Evolutionary conservation across 2,113 vertebrate genomes (phyloP).

Genomic region (Strix uralensis): DNA sequence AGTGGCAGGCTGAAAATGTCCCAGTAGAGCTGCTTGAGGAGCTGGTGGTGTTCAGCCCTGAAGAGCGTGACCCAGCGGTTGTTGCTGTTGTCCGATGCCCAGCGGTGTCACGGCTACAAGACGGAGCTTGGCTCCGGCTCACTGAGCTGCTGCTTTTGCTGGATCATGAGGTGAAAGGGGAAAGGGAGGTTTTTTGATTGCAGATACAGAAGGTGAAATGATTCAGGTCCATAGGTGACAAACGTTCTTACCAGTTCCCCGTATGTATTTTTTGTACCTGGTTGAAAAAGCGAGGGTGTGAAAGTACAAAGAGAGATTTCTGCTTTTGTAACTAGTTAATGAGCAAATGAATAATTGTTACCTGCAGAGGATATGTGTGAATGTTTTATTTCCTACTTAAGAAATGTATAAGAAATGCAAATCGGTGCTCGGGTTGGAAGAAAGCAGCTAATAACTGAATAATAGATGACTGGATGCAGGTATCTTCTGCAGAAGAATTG

Average conservation of each 20-base stretch:
- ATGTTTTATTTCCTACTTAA: background rate
- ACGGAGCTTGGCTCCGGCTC: background rate
- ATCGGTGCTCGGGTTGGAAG: background rate
- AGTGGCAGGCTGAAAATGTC: background rate
- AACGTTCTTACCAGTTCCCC: background rate
- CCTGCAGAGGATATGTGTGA: fast-evolving
- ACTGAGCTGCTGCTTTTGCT: background rate
- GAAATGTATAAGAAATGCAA: background rate
- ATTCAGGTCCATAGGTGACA: background rate
- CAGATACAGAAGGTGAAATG: background rate
- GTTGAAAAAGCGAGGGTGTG: background rate
- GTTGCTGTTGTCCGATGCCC: background rate
- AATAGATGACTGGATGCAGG: background rate
- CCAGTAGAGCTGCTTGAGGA: background rate
- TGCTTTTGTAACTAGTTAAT: background rate
- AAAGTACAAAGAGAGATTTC: background rate
- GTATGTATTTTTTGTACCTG: background rate
- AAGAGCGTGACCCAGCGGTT: background rate
- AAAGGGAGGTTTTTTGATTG: background rate
- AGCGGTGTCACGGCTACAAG: fast-evolving
- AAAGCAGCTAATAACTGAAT: background rate
- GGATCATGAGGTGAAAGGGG: background rate
- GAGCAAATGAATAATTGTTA: background rate
- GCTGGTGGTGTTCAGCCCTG: fast-evolving
- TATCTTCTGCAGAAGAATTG: background rate